These are phyloP conservation scores for Hydractinia echinata DNA, from an alignment of 30 jellyfish, hydroid and myxozoan genomes.

Conservation along the genomic window DNA sequence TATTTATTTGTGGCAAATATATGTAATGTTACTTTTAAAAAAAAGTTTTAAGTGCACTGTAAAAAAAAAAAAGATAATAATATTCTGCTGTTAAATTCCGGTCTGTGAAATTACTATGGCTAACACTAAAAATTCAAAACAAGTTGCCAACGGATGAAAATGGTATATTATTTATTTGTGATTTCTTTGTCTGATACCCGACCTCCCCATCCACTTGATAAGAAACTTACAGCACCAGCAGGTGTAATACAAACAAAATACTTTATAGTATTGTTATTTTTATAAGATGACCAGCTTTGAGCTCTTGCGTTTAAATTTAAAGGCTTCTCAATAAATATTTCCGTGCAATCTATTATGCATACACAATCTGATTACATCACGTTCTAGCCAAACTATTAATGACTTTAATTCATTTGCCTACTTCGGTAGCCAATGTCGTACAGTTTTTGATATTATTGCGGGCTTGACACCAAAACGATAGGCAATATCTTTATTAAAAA, in stretches of 20 bases:
- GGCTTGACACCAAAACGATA: not conserved
- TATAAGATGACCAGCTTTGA: conserved; percentile 30
- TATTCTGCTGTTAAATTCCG: too few relatives aligned
- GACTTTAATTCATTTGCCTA: not conserved
- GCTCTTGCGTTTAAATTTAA: conserved; percentile 2
- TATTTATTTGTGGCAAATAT: too few relatives aligned
- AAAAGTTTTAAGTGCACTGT: too few relatives aligned
- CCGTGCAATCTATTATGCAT: too few relatives aligned
- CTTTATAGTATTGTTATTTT: conserved; percentile 43
- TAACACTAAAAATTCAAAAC: too few relatives aligned
- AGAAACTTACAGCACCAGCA: conserved; percentile 52
- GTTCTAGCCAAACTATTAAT: not conserved
- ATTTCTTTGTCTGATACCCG: conserved; percentile 56
- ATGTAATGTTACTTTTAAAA: too few relatives aligned
- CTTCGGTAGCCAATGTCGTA: not conserved
- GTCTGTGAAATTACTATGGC: too few relatives aligned
- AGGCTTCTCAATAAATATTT: too few relatives aligned
- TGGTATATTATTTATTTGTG: too few relatives aligned
- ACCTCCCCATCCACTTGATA: conserved; percentile 73
- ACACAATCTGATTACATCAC: too few relatives aligned
- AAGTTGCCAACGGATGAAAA: too few relatives aligned
- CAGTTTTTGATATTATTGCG: not conserved
- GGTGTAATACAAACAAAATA: conserved; percentile 52
- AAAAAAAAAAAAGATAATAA: too few relatives aligned
- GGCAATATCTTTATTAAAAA: not conserved